phyloP scores from a whole-genome alignment of 2,888 invertebrate species.

The Acleris literana region DNA sequence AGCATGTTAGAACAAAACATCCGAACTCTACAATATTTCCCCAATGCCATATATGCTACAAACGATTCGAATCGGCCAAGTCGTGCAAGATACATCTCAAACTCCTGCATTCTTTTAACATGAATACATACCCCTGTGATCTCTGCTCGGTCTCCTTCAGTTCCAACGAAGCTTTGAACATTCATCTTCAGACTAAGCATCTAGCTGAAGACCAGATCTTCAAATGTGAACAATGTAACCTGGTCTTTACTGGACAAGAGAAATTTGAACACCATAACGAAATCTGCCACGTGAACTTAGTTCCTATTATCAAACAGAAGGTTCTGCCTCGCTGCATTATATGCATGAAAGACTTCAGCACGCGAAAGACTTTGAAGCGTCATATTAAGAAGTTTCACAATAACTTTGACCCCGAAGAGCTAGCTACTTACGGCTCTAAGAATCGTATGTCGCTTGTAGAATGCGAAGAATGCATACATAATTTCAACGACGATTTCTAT shows the following conservation, averaged over 20 bases:
- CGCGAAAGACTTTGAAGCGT: slow-evolving; percentile 65
- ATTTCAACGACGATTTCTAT: slow-evolving; percentile 57
- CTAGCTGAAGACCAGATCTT: slow-evolving; percentile 66
- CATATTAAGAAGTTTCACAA: slow-evolving; percentile 71
- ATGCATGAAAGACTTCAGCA: slow-evolving; percentile 73
- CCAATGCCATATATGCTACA: slow-evolving; percentile 69
- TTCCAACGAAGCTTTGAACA: slow-evolving; percentile 57
- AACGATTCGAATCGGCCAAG: slow-evolving; percentile 71
- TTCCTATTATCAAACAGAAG: slow-evolving; percentile 50
- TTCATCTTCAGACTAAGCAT: slow-evolving; percentile 65
- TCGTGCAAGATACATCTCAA: slow-evolving; percentile 73
- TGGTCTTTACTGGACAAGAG: slow-evolving; percentile 65
- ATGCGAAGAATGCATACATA: slow-evolving; percentile 64
- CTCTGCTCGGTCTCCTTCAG: slow-evolving; percentile 66
- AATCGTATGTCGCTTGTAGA: slow-evolving; percentile 53
- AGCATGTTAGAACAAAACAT: slow-evolving; percentile 69
- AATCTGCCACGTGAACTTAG: slow-evolving; percentile 48
- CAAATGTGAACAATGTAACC: slow-evolving; percentile 69
- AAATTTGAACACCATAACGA: slow-evolving; percentile 65
- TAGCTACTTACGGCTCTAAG: slow-evolving; percentile 57
- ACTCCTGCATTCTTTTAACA: slow-evolving; percentile 65
- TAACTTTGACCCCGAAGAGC: slow-evolving; percentile 63
- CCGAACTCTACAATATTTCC: slow-evolving; percentile 64
- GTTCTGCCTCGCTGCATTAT: slow-evolving; percentile 61
- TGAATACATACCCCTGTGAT: slow-evolving; percentile 69